A percentile compares a stretch with the other conserved stretches of the same genome.
These are phyloP conservation scores for Aporophyla nigra DNA, from an alignment of 2,888 invertebrate species.

Conservation along the genomic window DNA sequence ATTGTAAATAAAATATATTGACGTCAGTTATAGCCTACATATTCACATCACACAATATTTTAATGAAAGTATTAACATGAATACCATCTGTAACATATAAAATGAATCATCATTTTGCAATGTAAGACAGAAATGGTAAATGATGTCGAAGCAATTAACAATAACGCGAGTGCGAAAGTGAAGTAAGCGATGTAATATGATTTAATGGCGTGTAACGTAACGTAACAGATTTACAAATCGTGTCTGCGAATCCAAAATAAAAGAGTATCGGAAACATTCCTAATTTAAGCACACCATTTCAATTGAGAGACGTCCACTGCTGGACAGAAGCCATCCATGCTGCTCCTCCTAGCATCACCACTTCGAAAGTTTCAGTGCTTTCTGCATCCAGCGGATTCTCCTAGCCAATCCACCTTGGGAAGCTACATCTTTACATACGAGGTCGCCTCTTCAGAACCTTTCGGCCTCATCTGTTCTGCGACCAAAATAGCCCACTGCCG, in stretches of 20 bases:
- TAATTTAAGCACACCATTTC: not conserved
- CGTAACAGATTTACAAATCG: constrained; percentile 31
- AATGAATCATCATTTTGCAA: constrained; percentile 37
- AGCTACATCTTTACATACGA: no score
- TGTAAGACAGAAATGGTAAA: constrained; percentile 35
- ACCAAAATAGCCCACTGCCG: no score
- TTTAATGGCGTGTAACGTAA: constrained; percentile 47
- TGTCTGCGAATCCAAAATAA: not conserved
- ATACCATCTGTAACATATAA: constrained; percentile 25
- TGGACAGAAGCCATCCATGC: no score
- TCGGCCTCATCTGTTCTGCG: no score
- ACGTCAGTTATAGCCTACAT: not conserved
- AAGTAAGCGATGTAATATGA: constrained; percentile 43
- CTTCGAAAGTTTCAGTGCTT: no score
- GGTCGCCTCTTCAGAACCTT: no score
- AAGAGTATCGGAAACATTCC: not conserved
- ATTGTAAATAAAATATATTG: not conserved
- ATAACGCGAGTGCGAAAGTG: constrained; percentile 23
- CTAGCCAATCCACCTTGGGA: no score
- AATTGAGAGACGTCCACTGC: no score
- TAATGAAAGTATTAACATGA: constrained; percentile 21
- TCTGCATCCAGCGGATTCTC: no score
- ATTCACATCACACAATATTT: not conserved
- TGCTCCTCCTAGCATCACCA: no score
- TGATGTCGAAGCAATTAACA: constrained; percentile 52